A percentile compares a stretch with the other conserved stretches of the same genome.
Evolutionary conservation across 1,140 invertebrate species (phyloP).

Genomic region (Campoletis sonorensis): DNA sequence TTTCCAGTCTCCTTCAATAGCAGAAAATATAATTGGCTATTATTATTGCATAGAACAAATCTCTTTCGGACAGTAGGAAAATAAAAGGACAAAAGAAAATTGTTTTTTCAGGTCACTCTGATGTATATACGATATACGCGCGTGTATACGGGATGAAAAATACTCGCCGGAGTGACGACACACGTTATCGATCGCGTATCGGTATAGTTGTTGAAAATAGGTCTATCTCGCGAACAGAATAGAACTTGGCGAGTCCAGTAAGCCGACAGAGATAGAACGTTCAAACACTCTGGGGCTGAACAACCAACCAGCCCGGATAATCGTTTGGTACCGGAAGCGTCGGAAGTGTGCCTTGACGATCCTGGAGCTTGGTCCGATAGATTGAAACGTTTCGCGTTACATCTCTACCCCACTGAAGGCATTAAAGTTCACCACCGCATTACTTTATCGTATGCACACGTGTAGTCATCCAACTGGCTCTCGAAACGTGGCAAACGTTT

Average conservation of each 20-base stretch:
- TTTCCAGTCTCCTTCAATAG: too few relatives aligned
- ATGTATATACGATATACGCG: neutral
- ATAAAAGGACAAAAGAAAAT: too few relatives aligned
- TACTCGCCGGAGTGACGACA: neutral
- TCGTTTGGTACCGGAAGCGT: conserved; percentile 44
- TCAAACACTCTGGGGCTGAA: conserved; percentile 40
- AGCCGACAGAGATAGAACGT: conserved; percentile 9
- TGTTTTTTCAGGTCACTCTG: neutral
- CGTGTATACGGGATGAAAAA: neutral
- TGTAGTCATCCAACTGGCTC: neutral
- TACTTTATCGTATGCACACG: neutral
- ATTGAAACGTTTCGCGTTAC: conserved; percentile 44
- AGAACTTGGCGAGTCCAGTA: conserved; percentile 16
- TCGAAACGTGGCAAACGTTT: neutral
- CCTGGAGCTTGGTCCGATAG: conserved; percentile 43
- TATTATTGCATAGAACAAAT: too few relatives aligned
- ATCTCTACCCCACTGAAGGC: neutral
- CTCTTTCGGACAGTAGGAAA: too few relatives aligned
- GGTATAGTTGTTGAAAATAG: conserved; percentile 9
- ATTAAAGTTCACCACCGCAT: conserved; percentile 14
- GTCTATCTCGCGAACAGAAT: neutral
- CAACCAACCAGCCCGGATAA: conserved; percentile 43
- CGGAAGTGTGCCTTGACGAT: conserved; percentile 42
- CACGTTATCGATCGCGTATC: conserved; percentile 36
- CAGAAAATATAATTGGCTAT: too few relatives aligned